Evolutionary conservation across 2,888 invertebrate genomes (phyloP).

Genomic region (Diarsia brunnea): DNA sequence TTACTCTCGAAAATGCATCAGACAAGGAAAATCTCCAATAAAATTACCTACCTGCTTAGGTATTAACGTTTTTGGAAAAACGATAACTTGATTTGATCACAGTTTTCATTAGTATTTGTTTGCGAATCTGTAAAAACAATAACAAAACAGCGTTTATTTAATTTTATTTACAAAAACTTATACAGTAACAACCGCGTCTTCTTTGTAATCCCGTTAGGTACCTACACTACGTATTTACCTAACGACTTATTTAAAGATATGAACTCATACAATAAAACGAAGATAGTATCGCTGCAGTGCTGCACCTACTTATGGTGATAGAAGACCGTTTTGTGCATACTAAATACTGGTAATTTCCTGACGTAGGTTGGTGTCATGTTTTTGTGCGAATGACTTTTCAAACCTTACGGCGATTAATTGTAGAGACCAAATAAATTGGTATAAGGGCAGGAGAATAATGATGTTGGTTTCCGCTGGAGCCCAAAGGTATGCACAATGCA

Average conservation of each 20-base stretch:
- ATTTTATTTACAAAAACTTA: slow-evolving; percentile 10
- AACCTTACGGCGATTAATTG: background rate
- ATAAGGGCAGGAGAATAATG: no score
- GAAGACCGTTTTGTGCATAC: slow-evolving; percentile 37
- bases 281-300: slow-evolving; percentile 19
- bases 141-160: background rate
- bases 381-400: background rate
- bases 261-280: slow-evolving; percentile 40
- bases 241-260: slow-evolving; percentile 35
- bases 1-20: background rate
- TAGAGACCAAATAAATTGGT: background rate
- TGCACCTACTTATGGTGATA: slow-evolving; percentile 14
- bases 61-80: background rate
- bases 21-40: slow-evolving; percentile 1
- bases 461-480: no score
- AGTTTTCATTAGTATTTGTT: slow-evolving; percentile 10
- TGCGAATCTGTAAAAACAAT: background rate
- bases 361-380: background rate
- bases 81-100: background rate
- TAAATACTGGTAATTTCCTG: slow-evolving; percentile 34
- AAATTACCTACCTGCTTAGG: background rate
- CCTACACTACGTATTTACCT: slow-evolving; percentile 19
- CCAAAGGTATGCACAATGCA: no score
- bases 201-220: slow-evolving; percentile 50
- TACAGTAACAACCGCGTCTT: slow-evolving; percentile 27